These are phyloP conservation scores for Erebia palarica DNA, from an alignment of 2,888 invertebrate genomes.

Conservation along the genomic window DNA sequence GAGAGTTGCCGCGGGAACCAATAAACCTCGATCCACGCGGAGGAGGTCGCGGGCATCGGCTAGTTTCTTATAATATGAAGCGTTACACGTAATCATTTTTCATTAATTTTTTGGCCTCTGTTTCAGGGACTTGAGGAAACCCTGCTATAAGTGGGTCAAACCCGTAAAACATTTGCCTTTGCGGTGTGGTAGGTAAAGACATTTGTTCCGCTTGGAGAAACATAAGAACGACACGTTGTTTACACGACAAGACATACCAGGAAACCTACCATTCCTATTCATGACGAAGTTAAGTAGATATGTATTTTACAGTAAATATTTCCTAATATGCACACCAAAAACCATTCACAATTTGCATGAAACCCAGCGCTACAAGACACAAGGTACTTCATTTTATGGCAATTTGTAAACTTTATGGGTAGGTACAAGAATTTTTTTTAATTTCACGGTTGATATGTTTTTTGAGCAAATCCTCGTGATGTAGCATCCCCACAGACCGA, in stretches of 20 bases:
- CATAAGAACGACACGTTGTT: constrained; percentile 31
- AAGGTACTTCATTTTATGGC: not conserved
- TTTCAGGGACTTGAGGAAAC: constrained; percentile 7
- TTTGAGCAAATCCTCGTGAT: too few relatives aligned
- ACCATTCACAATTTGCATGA: constrained; percentile 7
- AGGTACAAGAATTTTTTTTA: too few relatives aligned
- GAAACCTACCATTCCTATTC: constrained; percentile 5
- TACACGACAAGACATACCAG: constrained; percentile 12
- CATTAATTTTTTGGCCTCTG: not conserved
- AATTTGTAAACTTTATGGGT: not conserved
- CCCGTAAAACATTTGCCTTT: constrained; percentile 44
- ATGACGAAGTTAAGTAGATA: not conserved
- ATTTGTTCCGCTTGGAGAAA: constrained; percentile 39
- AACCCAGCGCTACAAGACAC: not conserved
- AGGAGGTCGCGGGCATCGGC: too few relatives aligned
- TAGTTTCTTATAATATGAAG: too few relatives aligned
- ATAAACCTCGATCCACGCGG: too few relatives aligned
- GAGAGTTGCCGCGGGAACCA: too few relatives aligned
- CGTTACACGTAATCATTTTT: not conserved
- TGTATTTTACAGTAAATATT: constrained; percentile 5
- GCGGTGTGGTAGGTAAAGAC: constrained; percentile 40
- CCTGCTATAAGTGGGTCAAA: constrained; percentile 48
- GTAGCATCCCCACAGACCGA: too few relatives aligned
- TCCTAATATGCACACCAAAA: constrained; percentile 9
- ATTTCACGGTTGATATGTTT: too few relatives aligned